Conservation (phyloP, 2,797 vertebrate species). For the Phataginus tricuspis region DNA sequence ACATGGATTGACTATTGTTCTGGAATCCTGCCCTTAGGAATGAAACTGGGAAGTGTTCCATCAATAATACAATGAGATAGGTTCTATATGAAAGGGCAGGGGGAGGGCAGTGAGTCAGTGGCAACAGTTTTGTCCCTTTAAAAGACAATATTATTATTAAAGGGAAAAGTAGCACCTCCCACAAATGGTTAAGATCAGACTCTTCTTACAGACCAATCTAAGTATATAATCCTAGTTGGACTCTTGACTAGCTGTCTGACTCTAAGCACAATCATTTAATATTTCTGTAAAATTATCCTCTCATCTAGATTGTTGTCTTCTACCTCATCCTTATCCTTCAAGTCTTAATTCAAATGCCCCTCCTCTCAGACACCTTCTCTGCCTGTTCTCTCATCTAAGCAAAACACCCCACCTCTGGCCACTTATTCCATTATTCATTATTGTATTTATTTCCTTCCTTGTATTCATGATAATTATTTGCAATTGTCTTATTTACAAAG, state of each 20-base stretch:
- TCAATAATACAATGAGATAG: neutral
- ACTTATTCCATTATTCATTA: slow-evolving; percentile 19
- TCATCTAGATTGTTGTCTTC: neutral
- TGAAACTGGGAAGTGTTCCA: neutral
- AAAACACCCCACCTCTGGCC: neutral
- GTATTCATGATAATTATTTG: slow-evolving; percentile 19
- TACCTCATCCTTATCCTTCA: neutral
- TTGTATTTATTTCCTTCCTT: neutral
- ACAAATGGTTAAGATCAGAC: neutral
- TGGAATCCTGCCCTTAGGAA: neutral
- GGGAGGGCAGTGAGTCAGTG: neutral
- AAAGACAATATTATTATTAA: neutral
- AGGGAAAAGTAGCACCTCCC: neutral
- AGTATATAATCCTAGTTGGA: neutral
- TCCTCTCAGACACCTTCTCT: neutral
- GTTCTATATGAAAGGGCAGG: neutral
- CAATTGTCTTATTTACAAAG: slow-evolving; percentile 22
- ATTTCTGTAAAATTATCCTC: neutral
- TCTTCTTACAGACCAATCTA: neutral
- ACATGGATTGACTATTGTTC: neutral
- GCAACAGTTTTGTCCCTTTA: neutral
- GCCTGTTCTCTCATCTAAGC: neutral
- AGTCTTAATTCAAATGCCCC: neutral
- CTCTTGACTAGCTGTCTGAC: neutral
- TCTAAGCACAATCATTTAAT: neutral